Evolutionary conservation across 2,888 invertebrate genomes (phyloP).

Genomic region (Macropis europaea): DNA sequence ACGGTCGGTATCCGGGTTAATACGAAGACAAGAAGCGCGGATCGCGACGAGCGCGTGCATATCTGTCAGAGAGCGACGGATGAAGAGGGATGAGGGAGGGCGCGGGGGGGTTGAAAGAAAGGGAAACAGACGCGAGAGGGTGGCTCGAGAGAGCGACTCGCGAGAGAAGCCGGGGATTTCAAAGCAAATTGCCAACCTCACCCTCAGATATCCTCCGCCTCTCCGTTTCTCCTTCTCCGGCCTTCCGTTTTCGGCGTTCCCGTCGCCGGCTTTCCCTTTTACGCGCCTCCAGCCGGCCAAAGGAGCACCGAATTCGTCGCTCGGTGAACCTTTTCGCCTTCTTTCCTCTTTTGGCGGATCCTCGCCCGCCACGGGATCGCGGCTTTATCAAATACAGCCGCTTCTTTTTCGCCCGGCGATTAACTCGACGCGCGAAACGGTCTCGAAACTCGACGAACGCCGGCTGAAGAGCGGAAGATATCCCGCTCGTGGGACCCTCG

Average conservation of each 20-base stretch:
- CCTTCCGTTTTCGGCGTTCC: slow-evolving; percentile 19
- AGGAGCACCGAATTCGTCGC: slow-evolving; percentile 25
- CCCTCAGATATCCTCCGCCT: slow-evolving; percentile 16
- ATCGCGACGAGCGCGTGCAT: slow-evolving; percentile 43
- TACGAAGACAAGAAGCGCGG: slow-evolving; percentile 8
- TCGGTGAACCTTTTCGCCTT: slow-evolving; percentile 24
- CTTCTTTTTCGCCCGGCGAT: not conserved
- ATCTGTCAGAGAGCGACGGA: slow-evolving; percentile 31
- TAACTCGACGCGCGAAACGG: too few relatives aligned
- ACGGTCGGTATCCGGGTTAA: slow-evolving; percentile 39
- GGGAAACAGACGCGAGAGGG: slow-evolving; percentile 17
- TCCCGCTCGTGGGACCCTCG: not conserved
- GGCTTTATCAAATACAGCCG: slow-evolving; percentile 17
- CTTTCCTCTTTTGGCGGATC: slow-evolving; percentile 12
- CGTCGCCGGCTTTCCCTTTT: slow-evolving; percentile 33
- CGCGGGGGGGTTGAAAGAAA: slow-evolving; percentile 16
- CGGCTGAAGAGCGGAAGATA: not conserved
- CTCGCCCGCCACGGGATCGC: slow-evolving; percentile 2
- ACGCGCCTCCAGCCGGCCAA: slow-evolving; percentile 3
- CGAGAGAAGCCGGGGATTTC: slow-evolving; percentile 57
- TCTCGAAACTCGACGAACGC: too few relatives aligned
- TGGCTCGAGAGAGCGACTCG: slow-evolving; percentile 19
- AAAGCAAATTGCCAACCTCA: slow-evolving; percentile 66
- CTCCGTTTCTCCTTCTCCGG: slow-evolving; percentile 16
- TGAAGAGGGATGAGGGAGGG: slow-evolving; percentile 29